Evolutionary conservation across 64 coral and sea anemone species (phyloP).

Genomic region (Cladopsammia gracilis): DNA sequence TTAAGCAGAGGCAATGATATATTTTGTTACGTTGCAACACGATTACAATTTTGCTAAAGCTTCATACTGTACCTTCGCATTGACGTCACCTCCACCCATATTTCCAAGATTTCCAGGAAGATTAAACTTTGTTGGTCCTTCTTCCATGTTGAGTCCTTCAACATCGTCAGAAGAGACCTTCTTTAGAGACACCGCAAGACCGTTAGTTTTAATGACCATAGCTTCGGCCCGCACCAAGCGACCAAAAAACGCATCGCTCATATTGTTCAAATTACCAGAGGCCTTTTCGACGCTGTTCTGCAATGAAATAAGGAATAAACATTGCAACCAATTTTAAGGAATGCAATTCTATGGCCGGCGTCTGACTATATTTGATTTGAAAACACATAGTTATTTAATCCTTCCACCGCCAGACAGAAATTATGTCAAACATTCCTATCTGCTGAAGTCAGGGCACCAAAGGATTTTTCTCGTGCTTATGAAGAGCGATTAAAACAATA

Average conservation of each 20-base stretch:
- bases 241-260: conserved; percentile 15
- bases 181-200: not conserved
- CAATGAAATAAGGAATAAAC: not conserved
- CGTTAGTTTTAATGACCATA: not conserved
- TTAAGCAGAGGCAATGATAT: no score
- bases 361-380: not conserved
- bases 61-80: conserved; percentile 51
- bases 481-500: no score
- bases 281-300: not conserved
- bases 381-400: no score
- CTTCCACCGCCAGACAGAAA: no score
- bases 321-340: not conserved
- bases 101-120: not conserved
- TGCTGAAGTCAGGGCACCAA: no score
- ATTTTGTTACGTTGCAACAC: no score
- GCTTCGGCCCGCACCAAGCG: conserved; percentile 2
- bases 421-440: no score
- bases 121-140: conserved; percentile 20
- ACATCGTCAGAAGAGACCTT: not conserved
- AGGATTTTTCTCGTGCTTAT: no score
- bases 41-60: no score
- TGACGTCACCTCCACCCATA: not conserved
- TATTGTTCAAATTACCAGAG: not conserved
- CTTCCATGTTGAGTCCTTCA: conserved; percentile 17
- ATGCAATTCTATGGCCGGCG: no score